Evolutionary conservation across 2,888 invertebrate species (phyloP), one percentile per base, ranked within the genome.

Genomic region (Drosophila neoperkinsi): DNA sequence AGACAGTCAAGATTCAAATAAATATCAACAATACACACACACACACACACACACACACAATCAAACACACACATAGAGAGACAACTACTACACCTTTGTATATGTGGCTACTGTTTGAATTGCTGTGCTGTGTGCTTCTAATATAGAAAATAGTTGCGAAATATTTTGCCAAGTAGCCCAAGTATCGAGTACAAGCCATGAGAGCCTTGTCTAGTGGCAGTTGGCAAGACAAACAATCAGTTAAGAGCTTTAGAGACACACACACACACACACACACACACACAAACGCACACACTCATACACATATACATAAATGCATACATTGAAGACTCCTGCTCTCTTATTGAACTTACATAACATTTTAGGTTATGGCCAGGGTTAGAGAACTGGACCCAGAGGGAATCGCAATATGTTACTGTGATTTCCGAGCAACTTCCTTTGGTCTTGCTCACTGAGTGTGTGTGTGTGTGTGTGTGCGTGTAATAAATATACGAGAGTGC

Each of bases 191-290:
- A 79, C 61, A 69, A 70, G 75, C 71, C 28, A 53, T 46, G 62
- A 78, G 74, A 77, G 77, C 72, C 73, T 70, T 79, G 79, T 79
- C 81, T 79, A 79, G 81, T 81, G 82, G 79, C 84, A 90, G 87
- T 88, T 90, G 88, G 90, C 81, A 90, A 90, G 88, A 90, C 90
- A 90, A 90, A 90, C 89, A 90, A 90, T 90, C 89, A 90, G 90
- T 90, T 90, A 90, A 90, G 90, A 88, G 88, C 82, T 83, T 90
- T 86, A 74, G 71, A 81, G 76, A 77, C 68, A 76, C 51, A 69
- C 46, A 63, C 31, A 63, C 46, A 58, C 21, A 61, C 41, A 61
- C 33, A 66, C 33, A 57, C 21, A 30, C 46, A 63, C 38, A 46
- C n/a, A 25, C n/a, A 50, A 46, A 58, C 21, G 59, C 41, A 58